Evolutionary conservation across 1,140 invertebrate species (phyloP), one percentile per base, ranked within the genome.

Genomic region (Ectropis grisescens): DNA sequence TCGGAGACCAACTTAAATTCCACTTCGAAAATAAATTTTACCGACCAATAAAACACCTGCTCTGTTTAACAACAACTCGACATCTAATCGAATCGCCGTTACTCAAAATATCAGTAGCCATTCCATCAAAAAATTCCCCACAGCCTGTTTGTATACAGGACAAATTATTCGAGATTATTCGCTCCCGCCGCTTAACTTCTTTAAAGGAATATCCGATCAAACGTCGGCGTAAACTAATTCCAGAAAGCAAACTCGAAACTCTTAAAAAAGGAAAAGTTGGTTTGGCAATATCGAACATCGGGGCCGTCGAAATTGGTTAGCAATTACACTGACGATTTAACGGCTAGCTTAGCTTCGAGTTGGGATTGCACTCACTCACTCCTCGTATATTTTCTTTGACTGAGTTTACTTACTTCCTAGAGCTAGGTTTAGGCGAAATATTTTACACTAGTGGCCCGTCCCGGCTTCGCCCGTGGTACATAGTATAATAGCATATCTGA

Each of bases 131-230:
- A 72, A 58, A 60, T 51, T 54, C 45, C 46, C 16, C 3, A 19
- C 16, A 19, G 16, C 16, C 46, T 66, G 51, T 69, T 65, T 67
- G 54, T 53, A 69, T 56, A 43, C 48, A 40, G 53, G 50, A 58
- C 56, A 59, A 65, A 19, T 19, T 19, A 19, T 19, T 3, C 16
- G 16, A 4, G 16, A 71, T 64, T 65, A 65, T 62, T 45, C 51
- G 41, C 39, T 55, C 37, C 61, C 56, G 41, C 41, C 47, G 54
- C 51, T 66, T 69, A 70, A 72, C 62, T 76, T 76, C 64, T 69
- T 72, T 69, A 74, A 72, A 66, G 68, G 67, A 69, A 66, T 80
- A 75, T 64, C 67, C 64, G 68, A 80, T 78, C 66, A 78, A 80
- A 80, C 70, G 64, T 59, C 41, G 58, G 47, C 55, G 72, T 72